Base-by-base conservation (phyloP, 2,113 vertebrate genomes). In the Oncorhynchus clarkii region DNA sequence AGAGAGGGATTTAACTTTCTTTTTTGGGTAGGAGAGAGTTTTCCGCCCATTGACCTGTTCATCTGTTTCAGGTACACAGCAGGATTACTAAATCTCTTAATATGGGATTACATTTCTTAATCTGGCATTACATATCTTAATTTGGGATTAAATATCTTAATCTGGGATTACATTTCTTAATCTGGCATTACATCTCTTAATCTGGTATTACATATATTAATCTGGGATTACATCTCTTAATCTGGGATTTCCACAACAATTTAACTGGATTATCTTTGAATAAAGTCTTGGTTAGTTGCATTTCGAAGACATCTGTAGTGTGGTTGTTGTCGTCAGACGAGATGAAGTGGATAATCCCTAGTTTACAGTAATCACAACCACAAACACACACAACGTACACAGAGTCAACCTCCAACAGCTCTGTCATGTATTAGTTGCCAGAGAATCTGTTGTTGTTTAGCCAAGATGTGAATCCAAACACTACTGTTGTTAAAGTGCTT, bases 231-330 rank as follows among this genome's bases (percentile, higher is more conserved):
- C 1, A 8, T 39, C 34, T 39, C 7, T 39, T 9, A 9, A 39
- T 45, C 39, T 45, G 39, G 8, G 24, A 29, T 51, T 51, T 57
- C 22, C 6, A 24, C 48, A 66, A 67, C 48, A 39, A 8, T 48
- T 34, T 66, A 7, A 20, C 24, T 39, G 51, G 39, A 24, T 39
- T 4, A 45, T 20, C n/a, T 59, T 39, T 20, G 34, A 73, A 27
- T 59, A 49, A 27, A 57, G 16, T 6, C 7, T 62, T 18, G 34
- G 31, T n/a, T 26, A 45, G 57, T 62, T 70, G 71, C 82, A 85
- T 86, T 68, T 88, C 80, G 73, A 72, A 34, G 27, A 60, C 75
- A 80, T 79, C 59, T 83, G 78, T 77, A 62, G 34, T 67, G 59
- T 22, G 39, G 18, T 48, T 72, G 39, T 27, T 45, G 67, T 69